Evolutionary conservation across 1,140 invertebrate genomes (phyloP).

Genomic region (Diachasma alloeum): DNA sequence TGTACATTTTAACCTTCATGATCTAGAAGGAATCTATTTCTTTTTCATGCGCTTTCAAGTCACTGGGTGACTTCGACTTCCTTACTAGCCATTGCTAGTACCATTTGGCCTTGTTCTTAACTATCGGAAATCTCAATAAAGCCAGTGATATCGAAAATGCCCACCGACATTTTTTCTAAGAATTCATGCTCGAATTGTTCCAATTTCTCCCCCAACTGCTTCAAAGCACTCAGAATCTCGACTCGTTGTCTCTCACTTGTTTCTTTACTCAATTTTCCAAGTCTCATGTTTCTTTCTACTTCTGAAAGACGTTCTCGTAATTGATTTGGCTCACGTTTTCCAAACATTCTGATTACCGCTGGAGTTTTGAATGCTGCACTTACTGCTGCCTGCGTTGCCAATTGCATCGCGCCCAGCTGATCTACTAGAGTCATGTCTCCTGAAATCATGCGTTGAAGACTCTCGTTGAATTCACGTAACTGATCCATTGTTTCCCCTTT

Average conservation of each 20-base stretch:
- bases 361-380: conserved; percentile 81
- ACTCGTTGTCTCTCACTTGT: conserved; percentile 55
- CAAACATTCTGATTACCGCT: conserved; percentile 81
- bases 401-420: conserved; percentile 72
- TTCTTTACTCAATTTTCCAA: conserved; percentile 63
- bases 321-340: conserved; percentile 76
- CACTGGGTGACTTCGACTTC: conserved; percentile 45
- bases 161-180: conserved; percentile 66
- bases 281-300: conserved; percentile 66
- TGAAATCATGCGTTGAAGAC: conserved; percentile 72
- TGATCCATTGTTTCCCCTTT: conserved; percentile 80
- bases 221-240: conserved; percentile 75
- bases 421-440: conserved; percentile 79
- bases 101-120: conserved; percentile 54
- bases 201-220: conserved; percentile 75
- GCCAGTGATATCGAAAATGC: conserved; percentile 55
- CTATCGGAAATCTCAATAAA: conserved; percentile 68
- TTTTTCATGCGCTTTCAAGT: conserved; percentile 27
- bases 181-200: conserved; percentile 69
- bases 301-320: conserved; percentile 70
- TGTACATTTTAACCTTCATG: too few relatives aligned
- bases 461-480: conserved; percentile 77
- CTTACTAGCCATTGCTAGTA: conserved; percentile 43
- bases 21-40: neutral
- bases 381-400: conserved; percentile 81